phyloP scores from a whole-genome alignment of 2,888 invertebrate species.

The Craniophora ligustri region DNA sequence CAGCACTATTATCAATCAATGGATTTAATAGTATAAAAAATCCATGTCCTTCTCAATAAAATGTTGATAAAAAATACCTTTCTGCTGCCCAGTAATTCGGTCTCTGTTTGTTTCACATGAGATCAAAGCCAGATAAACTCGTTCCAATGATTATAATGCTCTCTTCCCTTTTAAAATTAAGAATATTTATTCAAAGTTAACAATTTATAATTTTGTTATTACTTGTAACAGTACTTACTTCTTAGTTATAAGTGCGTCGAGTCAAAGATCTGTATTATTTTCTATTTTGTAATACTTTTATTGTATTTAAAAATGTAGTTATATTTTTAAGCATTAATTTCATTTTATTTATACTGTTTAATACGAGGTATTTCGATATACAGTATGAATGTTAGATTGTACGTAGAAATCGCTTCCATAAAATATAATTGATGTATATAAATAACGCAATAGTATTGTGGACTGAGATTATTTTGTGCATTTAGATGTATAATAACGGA shows the following conservation, averaged over 20 bases:
- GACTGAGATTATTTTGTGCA: slow-evolving; percentile 86
- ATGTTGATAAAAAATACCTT: background rate
- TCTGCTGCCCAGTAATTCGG: background rate
- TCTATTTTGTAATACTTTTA: slow-evolving; percentile 87
- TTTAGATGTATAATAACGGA: slow-evolving; percentile 72
- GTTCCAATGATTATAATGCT: slow-evolving; percentile 74
- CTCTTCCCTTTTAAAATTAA: slow-evolving; percentile 79
- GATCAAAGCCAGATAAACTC: slow-evolving; percentile 44
- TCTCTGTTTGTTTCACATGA: slow-evolving; percentile 39
- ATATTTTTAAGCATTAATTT: slow-evolving; percentile 73
- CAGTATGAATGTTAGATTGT: slow-evolving; percentile 80
- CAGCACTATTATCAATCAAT: too few relatives aligned
- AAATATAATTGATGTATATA: slow-evolving; percentile 72
- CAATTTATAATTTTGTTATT: slow-evolving; percentile 79
- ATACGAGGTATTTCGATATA: slow-evolving; percentile 86
- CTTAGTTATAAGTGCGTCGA: slow-evolving; percentile 83
- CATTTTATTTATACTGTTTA: slow-evolving; percentile 81
- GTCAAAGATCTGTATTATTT: slow-evolving; percentile 89
- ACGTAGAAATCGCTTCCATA: slow-evolving; percentile 78
- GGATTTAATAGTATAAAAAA: too few relatives aligned
- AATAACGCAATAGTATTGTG: slow-evolving; percentile 80
- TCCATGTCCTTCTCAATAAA: background rate
- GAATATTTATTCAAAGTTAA: slow-evolving; percentile 86
- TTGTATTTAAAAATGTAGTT: slow-evolving; percentile 79
- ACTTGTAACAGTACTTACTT: slow-evolving; percentile 83